Conservation (phyloP, 2,888 invertebrate species). For the Spodoptera exigua region DNA sequence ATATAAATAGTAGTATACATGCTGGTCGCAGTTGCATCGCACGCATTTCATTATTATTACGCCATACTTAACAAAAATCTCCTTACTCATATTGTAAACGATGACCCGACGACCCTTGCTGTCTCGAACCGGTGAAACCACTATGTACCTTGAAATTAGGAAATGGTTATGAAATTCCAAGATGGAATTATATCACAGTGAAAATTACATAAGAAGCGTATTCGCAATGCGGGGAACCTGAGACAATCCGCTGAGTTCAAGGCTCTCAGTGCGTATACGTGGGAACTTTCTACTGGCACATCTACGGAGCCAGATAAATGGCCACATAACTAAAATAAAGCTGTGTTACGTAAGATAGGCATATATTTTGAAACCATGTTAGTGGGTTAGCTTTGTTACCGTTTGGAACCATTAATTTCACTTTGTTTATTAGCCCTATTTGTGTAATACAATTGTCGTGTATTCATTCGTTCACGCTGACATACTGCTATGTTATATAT, state of each 20-base stretch:
- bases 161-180: conserved; percentile 70
- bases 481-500: conserved; percentile 4
- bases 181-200: conserved; percentile 68
- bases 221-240: conserved; percentile 54
- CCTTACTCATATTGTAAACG: conserved; percentile 90
- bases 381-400: conserved; percentile 62
- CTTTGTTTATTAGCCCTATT: conserved; percentile 32
- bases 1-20: conserved; percentile 12
- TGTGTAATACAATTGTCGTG: conserved; percentile 21
- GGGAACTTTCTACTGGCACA: conserved; percentile 64
- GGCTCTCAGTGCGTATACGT: conserved; percentile 57
- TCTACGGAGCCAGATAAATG: conserved; percentile 27
- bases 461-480: conserved; percentile 13
- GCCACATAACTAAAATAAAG: conserved; percentile 48
- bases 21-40: conserved; percentile 52
- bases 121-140: conserved; percentile 93
- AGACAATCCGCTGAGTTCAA: conserved; percentile 60
- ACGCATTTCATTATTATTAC: conserved; percentile 38
- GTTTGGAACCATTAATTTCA: conserved; percentile 35
- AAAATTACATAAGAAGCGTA: conserved; percentile 54
- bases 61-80: conserved; percentile 57
- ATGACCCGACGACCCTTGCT: conserved; percentile 92
- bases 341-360: conserved; percentile 51
- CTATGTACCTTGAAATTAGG: conserved; percentile 90
- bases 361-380: conserved; percentile 64